These are phyloP conservation scores for Drosophila nr. medialis DNA, from an alignment of 2,888 invertebrate species.

Conservation along the genomic window DNA sequence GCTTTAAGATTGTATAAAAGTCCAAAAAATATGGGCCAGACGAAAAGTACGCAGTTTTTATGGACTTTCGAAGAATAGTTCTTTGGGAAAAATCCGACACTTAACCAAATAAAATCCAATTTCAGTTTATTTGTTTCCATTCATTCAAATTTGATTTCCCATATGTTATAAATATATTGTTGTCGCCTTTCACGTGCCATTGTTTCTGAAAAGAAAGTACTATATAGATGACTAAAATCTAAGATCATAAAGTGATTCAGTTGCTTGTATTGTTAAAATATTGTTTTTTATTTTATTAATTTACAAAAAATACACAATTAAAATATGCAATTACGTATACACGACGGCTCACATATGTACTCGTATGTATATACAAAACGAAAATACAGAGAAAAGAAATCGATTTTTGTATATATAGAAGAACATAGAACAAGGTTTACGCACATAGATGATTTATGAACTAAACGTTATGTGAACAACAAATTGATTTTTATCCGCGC, in stretches of 20 bases:
- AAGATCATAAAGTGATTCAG: background rate
- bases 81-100: no score
- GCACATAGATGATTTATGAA: slow-evolving; percentile 46
- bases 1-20: background rate
- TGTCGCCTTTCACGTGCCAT: no score
- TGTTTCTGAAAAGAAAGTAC: background rate
- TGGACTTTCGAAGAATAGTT: no score
- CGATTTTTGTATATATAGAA: slow-evolving; percentile 9
- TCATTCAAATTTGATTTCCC: no score
- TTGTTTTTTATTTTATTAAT: slow-evolving; percentile 64
- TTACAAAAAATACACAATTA: slow-evolving; percentile 80
- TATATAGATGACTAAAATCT: no score
- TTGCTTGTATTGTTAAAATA: slow-evolving; percentile 60
- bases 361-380: slow-evolving; percentile 75
- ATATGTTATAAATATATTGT: no score
- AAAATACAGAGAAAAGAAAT: slow-evolving; percentile 53
- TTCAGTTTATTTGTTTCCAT: background rate
- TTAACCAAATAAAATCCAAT: background rate
- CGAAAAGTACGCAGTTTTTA: no score
- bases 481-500: slow-evolving; percentile 18
- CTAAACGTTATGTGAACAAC: slow-evolving; percentile 53
- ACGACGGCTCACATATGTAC: slow-evolving; percentile 62
- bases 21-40: background rate
- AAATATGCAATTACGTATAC: slow-evolving; percentile 70
- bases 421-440: slow-evolving; percentile 52